phyloP scores from a whole-genome alignment of 1,140 invertebrate genomes.

The Pseudachorutes palmiensis region DNA sequence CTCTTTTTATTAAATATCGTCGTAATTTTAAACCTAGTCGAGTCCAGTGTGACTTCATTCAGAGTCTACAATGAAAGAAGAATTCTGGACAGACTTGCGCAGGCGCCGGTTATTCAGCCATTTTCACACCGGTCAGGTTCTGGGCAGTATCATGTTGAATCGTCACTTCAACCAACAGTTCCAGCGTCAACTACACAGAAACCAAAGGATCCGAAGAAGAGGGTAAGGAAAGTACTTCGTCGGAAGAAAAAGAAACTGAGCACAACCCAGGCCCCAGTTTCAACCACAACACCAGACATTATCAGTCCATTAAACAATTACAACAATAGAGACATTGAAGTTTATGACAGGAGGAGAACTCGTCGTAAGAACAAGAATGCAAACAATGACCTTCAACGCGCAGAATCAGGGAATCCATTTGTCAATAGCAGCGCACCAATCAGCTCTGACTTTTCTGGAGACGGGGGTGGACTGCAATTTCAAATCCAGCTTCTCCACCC shows the following conservation, averaged over 20 bases:
- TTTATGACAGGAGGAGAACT: background rate
- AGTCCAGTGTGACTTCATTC: background rate
- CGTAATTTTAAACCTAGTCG: background rate
- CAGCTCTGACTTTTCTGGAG: slow-evolving; percentile 24
- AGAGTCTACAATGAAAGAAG: background rate
- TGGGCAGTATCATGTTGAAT: background rate
- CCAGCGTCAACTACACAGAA: background rate
- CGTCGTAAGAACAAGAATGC: background rate
- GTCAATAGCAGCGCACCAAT: slow-evolving; percentile 30
- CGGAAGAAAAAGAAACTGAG: too few species aligned
- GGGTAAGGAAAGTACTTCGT: background rate
- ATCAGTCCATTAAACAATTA: slow-evolving; percentile 3
- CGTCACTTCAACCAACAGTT: background rate
- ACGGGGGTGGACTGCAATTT: slow-evolving; percentile 18
- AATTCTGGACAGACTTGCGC: background rate
- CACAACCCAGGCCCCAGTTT: background rate
- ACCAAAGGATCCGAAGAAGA: background rate
- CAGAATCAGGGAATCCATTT: slow-evolving; percentile 27
- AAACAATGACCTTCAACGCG: background rate
- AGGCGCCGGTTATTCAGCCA: background rate
- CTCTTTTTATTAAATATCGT: background rate
- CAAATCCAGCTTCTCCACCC: slow-evolving; percentile 31
- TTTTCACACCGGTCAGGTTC: background rate
- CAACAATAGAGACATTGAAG: slow-evolving; percentile 7
- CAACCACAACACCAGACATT: background rate